Evolutionary conservation across 2,797 vertebrate species (phyloP).

Genomic region (Acipenser transmontanus): DNA sequence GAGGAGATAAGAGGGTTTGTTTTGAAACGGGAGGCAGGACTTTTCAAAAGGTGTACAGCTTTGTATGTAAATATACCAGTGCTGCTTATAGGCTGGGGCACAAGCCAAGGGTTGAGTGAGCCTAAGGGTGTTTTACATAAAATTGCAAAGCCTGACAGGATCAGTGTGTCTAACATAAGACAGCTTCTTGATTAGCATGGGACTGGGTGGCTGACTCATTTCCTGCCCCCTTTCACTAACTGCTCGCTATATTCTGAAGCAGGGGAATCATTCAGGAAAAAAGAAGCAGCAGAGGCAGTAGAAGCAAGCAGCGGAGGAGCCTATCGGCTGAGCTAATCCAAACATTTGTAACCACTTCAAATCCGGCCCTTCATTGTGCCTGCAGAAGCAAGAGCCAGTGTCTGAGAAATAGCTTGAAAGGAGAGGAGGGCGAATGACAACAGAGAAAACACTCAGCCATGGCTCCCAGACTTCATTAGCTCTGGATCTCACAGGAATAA

Average conservation of each 20-base stretch:
- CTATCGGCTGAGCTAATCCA: conserved; percentile 22
- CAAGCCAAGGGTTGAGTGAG: conserved; percentile 28
- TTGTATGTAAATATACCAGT: conserved; percentile 36
- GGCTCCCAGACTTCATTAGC: conserved; percentile 18
- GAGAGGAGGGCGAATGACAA: not conserved
- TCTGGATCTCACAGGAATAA: conserved; percentile 22
- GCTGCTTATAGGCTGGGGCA: conserved; percentile 29
- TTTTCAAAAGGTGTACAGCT: conserved; percentile 27
- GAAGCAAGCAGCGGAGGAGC: conserved; percentile 18
- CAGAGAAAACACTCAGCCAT: conserved; percentile 26
- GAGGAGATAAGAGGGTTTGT: conserved; percentile 15
- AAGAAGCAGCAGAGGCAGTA: not conserved
- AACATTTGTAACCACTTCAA: conserved; percentile 27
- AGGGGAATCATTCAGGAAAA: conserved; percentile 23
- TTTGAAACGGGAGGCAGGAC: conserved; percentile 26
- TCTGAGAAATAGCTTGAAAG: not conserved
- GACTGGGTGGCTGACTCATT: conserved; percentile 33
- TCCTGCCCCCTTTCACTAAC: conserved; percentile 35
- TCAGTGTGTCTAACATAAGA: conserved; percentile 30
- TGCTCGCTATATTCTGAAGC: conserved; percentile 26
- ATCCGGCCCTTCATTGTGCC: conserved; percentile 21
- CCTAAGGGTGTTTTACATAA: conserved; percentile 33
- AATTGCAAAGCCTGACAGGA: conserved; percentile 34
- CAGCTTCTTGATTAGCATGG: conserved; percentile 39
- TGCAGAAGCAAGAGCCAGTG: conserved; percentile 2